Evolutionary conservation across 2,113 vertebrate genomes (phyloP).

Genomic region (Motacilla alba): DNA sequence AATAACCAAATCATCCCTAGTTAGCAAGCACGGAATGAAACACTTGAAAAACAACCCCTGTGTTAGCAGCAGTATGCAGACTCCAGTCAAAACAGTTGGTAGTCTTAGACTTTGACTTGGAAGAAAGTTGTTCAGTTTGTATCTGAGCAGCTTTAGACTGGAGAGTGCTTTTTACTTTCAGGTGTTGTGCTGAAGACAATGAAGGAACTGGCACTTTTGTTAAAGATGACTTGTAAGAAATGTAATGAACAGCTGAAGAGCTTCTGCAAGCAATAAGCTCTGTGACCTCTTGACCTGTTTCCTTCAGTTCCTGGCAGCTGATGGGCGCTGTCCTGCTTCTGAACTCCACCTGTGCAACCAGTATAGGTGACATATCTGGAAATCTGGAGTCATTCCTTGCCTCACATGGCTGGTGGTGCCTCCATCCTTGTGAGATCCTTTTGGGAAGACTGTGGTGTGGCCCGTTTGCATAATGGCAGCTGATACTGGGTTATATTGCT

Average conservation of each 20-base stretch:
- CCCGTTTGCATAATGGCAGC: neutral
- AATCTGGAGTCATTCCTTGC: neutral
- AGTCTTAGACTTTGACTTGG: neutral
- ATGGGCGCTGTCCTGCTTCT: neutral
- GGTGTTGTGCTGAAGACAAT: neutral
- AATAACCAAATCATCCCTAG: constrained; percentile 34
- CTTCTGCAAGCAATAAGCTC: neutral
- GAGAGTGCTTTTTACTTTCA: neutral
- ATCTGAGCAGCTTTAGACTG: neutral
- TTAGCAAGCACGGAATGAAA: neutral
- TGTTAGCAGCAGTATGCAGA: neutral
- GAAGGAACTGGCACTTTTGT: neutral
- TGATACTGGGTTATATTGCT: neutral
- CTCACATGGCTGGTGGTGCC: neutral
- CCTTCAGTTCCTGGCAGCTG: neutral
- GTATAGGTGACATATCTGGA: neutral
- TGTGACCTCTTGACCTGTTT: neutral
- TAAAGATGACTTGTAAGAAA: neutral
- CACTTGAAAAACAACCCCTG: neutral
- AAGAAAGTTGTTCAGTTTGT: neutral
- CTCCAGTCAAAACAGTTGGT: neutral
- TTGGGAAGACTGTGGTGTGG: neutral
- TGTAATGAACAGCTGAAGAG: neutral
- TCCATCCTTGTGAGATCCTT: neutral
- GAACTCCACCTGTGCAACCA: neutral